These are phyloP conservation scores for Sceloporus tristichus DNA, from an alignment of 2,113 vertebrate genomes.

Conservation along the genomic window DNA sequence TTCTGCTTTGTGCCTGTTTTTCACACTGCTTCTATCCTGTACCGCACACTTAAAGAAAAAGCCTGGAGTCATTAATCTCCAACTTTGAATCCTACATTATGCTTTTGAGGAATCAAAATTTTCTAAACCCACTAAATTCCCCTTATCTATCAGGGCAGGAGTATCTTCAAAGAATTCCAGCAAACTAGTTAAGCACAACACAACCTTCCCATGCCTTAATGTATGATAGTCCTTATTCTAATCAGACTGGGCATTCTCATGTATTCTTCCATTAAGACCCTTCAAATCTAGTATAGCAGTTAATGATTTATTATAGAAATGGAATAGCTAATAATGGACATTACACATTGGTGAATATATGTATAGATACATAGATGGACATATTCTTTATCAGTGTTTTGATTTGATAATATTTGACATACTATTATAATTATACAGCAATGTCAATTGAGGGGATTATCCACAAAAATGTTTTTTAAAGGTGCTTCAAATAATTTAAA, in stretches of 20 bases:
- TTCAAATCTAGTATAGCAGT: background rate
- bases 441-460: no score
- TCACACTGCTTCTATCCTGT: slow-evolving; percentile 60
- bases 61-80: slow-evolving; percentile 65
- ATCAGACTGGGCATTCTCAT: slow-evolving; percentile 32
- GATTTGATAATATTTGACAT: no score
- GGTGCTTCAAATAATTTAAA: slow-evolving; percentile 41
- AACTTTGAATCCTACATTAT: slow-evolving; percentile 60
- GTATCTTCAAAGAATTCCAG: slow-evolving; percentile 74
- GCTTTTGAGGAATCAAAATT: slow-evolving; percentile 72
- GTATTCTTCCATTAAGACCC: slow-evolving; percentile 39
- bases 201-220: slow-evolving; percentile 51
- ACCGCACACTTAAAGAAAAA: background rate
- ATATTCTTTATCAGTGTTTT: no score
- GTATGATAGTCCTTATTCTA: slow-evolving; percentile 46
- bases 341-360: no score
- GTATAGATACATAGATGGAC: no score
- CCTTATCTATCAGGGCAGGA: slow-evolving; percentile 67
- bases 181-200: slow-evolving; percentile 66
- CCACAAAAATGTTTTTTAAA: no score
- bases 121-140: slow-evolving; percentile 70
- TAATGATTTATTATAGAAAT: no score
- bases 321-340: no score
- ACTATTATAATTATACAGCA: no score
- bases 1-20: slow-evolving; percentile 62